These are phyloP conservation scores for Sylvilagus floridanus DNA, from an alignment of 2,797 vertebrate species.

Conservation along the genomic window DNA sequence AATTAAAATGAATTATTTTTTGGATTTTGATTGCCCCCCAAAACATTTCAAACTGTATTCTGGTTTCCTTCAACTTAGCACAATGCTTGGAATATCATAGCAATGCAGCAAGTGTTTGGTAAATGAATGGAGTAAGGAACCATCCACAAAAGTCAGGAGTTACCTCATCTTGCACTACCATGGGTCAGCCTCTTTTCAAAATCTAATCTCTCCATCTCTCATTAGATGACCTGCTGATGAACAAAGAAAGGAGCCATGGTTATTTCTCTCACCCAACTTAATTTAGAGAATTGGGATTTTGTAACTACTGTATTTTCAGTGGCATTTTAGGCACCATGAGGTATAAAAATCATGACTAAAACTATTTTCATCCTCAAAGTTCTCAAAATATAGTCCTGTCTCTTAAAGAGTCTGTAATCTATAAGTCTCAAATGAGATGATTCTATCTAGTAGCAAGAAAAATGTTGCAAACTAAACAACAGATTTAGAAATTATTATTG, in stretches of 20 bases:
- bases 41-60: slow-evolving; percentile 11
- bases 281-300: slow-evolving; percentile 25
- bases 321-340: neutral
- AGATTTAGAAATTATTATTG: slow-evolving; percentile 43
- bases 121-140: neutral
- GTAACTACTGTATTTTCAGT: neutral
- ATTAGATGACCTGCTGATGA: slow-evolving; percentile 32
- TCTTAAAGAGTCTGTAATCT: slow-evolving; percentile 37
- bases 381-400: neutral
- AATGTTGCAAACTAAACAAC: neutral
- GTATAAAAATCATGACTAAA: slow-evolving; percentile 1
- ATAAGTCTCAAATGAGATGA: neutral
- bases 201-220: slow-evolving; percentile 4
- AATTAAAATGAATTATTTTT: neutral
- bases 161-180: neutral
- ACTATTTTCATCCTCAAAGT: neutral
- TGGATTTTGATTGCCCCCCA: neutral
- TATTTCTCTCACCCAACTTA: slow-evolving; percentile 52
- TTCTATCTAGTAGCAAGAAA: neutral
- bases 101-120: neutral
- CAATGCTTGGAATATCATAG: neutral
- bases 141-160: neutral
- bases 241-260: neutral
- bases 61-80: slow-evolving; percentile 29
- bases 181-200: slow-evolving; percentile 14